phyloP scores from a whole-genome alignment of 2,797 vertebrate genomes.

The Glyptemys insculpta region DNA sequence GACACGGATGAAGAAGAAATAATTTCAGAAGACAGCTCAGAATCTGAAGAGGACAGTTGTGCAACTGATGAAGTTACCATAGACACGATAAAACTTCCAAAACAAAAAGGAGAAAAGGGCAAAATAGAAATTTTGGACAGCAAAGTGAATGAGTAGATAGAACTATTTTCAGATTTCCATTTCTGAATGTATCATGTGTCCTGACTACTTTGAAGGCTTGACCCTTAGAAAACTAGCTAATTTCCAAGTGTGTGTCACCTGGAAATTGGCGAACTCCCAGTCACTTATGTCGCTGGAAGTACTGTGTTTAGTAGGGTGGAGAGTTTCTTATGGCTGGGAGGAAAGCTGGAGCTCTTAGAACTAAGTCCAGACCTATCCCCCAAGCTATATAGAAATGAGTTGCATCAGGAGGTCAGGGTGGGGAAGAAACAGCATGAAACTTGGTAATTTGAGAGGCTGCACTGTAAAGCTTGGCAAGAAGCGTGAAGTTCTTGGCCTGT shows the following conservation, averaged over 20 bases:
- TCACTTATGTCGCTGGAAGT: neutral
- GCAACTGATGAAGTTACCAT: slow-evolving; percentile 77
- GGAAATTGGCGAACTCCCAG: neutral
- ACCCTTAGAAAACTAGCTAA: neutral
- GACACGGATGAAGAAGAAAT: slow-evolving; percentile 78
- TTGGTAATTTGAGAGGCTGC: neutral
- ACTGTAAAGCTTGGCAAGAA: neutral
- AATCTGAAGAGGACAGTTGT: slow-evolving; percentile 77
- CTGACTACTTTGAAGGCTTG: neutral
- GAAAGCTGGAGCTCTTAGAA: slow-evolving; percentile 4
- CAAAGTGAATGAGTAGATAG: slow-evolving; percentile 54
- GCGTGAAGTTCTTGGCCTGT: neutral
- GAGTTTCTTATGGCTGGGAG: neutral
- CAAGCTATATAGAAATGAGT: neutral
- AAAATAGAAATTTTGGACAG: slow-evolving; percentile 87
- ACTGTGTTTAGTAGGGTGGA: neutral
- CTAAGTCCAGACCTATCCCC: neutral
- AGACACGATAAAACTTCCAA: slow-evolving; percentile 87
- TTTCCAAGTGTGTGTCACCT: neutral
- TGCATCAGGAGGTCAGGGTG: neutral
- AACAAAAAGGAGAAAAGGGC: slow-evolving; percentile 78
- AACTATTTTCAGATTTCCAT: slow-evolving; percentile 17
- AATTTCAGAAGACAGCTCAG: slow-evolving; percentile 72
- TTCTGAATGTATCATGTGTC: neutral
- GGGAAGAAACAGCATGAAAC: neutral